Conservation (phyloP, 2,888 invertebrate species). For the Syrista parreyssii region DNA sequence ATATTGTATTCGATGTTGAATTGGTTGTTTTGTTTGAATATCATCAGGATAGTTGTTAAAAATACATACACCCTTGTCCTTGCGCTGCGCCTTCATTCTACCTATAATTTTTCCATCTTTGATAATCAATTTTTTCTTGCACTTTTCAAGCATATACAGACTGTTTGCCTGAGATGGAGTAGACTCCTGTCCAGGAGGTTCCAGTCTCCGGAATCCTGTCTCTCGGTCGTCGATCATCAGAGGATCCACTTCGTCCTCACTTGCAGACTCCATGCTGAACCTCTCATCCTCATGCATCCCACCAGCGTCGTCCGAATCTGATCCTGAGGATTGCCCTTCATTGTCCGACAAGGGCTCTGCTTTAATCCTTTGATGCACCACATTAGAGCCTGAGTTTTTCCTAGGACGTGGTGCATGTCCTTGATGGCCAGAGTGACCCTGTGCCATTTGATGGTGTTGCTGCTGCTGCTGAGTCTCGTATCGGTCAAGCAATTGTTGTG, state of each 20-base stretch:
- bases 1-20: not conserved
- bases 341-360: constrained; percentile 55
- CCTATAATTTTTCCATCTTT: constrained; percentile 77
- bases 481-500: constrained; percentile 56
- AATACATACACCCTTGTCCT: constrained; percentile 77
- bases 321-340: constrained; percentile 58
- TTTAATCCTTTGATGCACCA: constrained; percentile 40
- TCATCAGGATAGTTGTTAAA: not conserved
- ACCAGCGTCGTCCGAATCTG: constrained; percentile 56
- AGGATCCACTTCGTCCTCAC: constrained; percentile 63
- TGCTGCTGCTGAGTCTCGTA: constrained; percentile 50
- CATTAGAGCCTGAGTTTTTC: constrained; percentile 46
- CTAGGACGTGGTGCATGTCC: constrained; percentile 33
- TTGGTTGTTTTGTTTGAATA: not conserved
- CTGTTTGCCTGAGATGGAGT: constrained; percentile 70
- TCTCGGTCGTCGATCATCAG: constrained; percentile 64
- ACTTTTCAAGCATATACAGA: constrained; percentile 84
- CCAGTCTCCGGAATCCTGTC: constrained; percentile 68
- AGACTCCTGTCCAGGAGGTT: constrained; percentile 65
- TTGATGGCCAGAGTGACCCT: constrained; percentile 31
- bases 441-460: constrained; percentile 27
- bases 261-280: constrained; percentile 57
- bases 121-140: constrained; percentile 78
- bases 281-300: constrained; percentile 54
- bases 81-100: constrained; percentile 80